Percentiles rank a stretch among this genome's conserved stretches.
Conservation (phyloP, 2,888 invertebrate species). For the Cristatella mucedo region DNA sequence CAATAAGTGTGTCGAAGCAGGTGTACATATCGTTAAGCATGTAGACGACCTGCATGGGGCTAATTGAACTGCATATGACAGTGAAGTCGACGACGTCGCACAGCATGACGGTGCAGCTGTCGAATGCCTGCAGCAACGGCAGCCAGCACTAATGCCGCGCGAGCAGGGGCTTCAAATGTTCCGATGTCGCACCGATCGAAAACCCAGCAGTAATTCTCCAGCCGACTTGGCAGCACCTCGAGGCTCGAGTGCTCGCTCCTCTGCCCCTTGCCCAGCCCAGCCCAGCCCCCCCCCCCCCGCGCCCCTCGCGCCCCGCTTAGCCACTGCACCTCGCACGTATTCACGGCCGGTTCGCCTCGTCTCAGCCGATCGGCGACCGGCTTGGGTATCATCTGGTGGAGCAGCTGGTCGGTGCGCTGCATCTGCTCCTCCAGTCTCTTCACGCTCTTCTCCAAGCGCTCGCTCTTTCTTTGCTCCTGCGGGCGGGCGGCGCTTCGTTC, state of each 20-base stretch:
- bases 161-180: no score
- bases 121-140: conserved; percentile 43
- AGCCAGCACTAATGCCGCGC: no score
- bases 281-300: no score
- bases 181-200: no score
- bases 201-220: no score
- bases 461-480: conserved; percentile 91
- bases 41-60: conserved; percentile 86
- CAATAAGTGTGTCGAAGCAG: conserved; percentile 75
- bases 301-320: no score
- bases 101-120: conserved; percentile 78
- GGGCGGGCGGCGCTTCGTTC: no score
- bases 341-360: conserved; percentile 83
- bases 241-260: no score
- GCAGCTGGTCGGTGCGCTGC: conserved; percentile 77
- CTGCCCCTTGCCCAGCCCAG: no score
- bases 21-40: conserved; percentile 82
- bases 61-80: conserved; percentile 77
- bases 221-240: no score
- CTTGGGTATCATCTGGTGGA: conserved; percentile 98
- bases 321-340: conserved; percentile 94
- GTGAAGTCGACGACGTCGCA: conserved; percentile 93
- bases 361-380: conserved; percentile 83
- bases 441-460: conserved; percentile 90
- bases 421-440: conserved; percentile 84